Evolutionary conservation across 1,140 invertebrate species (phyloP), one percentile per base, ranked within the genome.

Genomic region (Calephelis nemesis): DNA sequence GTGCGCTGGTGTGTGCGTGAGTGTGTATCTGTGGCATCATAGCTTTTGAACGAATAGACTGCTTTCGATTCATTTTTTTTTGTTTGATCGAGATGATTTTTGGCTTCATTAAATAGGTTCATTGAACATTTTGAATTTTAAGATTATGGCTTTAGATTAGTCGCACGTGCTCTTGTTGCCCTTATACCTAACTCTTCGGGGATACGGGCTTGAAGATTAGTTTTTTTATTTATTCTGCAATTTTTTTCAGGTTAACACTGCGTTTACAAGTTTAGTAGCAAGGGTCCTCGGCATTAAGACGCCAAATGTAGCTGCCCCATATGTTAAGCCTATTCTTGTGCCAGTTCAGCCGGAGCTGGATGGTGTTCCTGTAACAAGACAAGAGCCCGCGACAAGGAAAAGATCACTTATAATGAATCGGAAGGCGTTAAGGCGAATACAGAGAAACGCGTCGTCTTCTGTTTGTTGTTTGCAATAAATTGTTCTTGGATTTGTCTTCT

Each of bases 381-480:
- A 69, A n/a, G 79, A 81, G 30, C 54, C 77, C 2, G 69, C 12
- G 30, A 58, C 73, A 19, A 80, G 82, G 30, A 68, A 58, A 7
- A 58, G 54, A 58, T 58, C 81, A 5, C 78, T 91, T 9, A 91
- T 91, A 15, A 89, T 91, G 87, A 89, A 86, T 62, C 88, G 88
- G 67, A 92, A 91, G 74, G 74, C 82, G 10, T 74, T 92, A 48
- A 81, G 87, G 42, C 85, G 82, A 72, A 68, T 89, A 10, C 86
- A 88, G 65, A 82, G 83, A 60, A 87, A 85, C 67, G 84, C 84
- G 8, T 88, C 88, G 0, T 92, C 90, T 0, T 83, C 88, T 40
- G 79, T 92, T 65, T 92, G 92, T 74, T 72, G 60, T 75, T 45
- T 92, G 58, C 89, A 92, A 83, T 92, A 83, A 87, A 74, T 75